Conservation (phyloP, 2,888 invertebrate genomes). For the Conus canariensis region DNA sequence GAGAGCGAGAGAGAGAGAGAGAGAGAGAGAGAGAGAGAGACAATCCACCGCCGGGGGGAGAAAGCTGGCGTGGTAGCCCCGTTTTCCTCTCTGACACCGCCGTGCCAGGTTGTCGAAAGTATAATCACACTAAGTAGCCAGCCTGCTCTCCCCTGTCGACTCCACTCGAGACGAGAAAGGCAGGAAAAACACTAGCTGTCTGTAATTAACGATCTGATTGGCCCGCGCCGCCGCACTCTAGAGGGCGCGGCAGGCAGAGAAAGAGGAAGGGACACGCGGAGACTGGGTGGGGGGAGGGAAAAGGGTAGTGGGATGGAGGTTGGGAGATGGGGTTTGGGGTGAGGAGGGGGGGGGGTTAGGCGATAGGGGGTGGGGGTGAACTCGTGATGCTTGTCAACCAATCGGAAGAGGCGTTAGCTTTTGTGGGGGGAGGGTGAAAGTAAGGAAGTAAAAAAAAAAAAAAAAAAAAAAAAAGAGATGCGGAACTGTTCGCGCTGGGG, state of each 20-base stretch:
- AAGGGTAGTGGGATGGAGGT: neutral
- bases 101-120: neutral
- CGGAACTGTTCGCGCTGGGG: too few relatives aligned
- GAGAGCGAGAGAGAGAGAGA: too few relatives aligned
- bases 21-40: too few relatives aligned
- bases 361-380: too few relatives aligned
- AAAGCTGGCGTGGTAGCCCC: neutral
- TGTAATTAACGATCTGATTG: conserved; percentile 21
- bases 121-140: conserved; percentile 7
- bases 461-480: too few relatives aligned
- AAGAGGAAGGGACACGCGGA: neutral
- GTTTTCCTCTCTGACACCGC: neutral
- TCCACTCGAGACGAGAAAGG: neutral
- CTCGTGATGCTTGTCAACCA: neutral
- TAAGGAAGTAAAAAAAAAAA: too few relatives aligned
- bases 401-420: neutral
- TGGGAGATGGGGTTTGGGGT: too few relatives aligned
- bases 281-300: neutral
- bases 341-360: too few relatives aligned
- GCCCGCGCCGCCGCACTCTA: neutral
- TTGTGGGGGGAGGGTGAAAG: neutral
- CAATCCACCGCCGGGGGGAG: too few relatives aligned
- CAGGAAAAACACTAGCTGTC: conserved; percentile 3
- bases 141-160: neutral
- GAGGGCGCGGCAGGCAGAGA: neutral